Evolutionary conservation across 2,888 invertebrate species (phyloP).

Genomic region (Baronia brevicornis): DNA sequence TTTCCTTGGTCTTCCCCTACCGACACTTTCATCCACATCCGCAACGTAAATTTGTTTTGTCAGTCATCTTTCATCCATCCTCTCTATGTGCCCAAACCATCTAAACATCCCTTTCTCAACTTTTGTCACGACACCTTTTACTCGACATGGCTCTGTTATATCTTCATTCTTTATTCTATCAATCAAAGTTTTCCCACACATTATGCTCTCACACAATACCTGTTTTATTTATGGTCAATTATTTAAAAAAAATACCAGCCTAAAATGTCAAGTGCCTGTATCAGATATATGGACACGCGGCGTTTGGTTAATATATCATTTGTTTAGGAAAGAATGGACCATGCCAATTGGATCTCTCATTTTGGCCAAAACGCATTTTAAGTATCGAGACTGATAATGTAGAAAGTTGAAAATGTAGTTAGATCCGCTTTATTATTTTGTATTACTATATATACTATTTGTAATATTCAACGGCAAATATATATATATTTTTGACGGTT

Average conservation of each 20-base stretch:
- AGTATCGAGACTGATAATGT: conserved; percentile 72
- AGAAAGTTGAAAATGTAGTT: conserved; percentile 66
- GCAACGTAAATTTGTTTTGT: too few species aligned
- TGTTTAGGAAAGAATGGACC: conserved; percentile 38
- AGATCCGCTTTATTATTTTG: conserved; percentile 71
- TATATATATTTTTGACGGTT: conserved; percentile 68
- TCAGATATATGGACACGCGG: conserved; percentile 44
- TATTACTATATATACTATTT: too few species aligned
- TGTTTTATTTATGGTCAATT: conserved; percentile 10
- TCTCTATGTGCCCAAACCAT: too few species aligned
- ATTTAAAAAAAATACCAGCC: conserved; percentile 9
- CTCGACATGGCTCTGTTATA: too few species aligned
- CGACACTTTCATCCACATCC: too few species aligned
- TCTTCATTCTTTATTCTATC: too few species aligned
- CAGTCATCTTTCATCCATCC: too few species aligned
- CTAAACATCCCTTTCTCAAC: too few species aligned
- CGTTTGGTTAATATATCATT: conserved; percentile 36
- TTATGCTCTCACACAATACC: too few species aligned
- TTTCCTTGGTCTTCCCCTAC: too few species aligned
- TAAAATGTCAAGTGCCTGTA: conserved; percentile 50
- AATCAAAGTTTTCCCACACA: too few species aligned
- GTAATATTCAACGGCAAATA: conserved; percentile 56
- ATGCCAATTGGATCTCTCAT: conserved; percentile 61
- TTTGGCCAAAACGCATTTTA: conserved; percentile 71
- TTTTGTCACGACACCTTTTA: too few species aligned